These are phyloP conservation scores for Toxotes chatareus DNA, from an alignment of 2,113 vertebrate genomes.

Conservation along the genomic window DNA sequence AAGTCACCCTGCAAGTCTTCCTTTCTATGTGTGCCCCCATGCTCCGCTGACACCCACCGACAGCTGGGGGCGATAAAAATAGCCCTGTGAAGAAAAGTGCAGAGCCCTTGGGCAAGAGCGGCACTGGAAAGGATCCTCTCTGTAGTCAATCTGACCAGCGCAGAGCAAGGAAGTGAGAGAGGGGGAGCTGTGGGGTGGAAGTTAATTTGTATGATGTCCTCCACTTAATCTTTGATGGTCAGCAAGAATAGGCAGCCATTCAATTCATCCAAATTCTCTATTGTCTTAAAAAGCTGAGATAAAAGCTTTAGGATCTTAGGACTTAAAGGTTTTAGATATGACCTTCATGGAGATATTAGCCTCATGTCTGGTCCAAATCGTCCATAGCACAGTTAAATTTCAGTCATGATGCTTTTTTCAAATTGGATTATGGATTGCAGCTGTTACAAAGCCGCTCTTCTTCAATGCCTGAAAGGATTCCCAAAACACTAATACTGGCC, in stretches of 20 bases:
- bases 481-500: neutral
- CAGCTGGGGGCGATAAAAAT: constrained; percentile 84
- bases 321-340: neutral
- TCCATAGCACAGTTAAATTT: neutral
- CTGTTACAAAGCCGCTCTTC: neutral
- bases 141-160: constrained; percentile 18
- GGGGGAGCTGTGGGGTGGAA: constrained; percentile 6
- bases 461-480: neutral
- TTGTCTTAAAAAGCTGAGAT: neutral
- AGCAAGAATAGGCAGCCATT: neutral
- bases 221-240: neutral
- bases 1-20: constrained; percentile 81
- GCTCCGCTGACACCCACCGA: constrained; percentile 78
- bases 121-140: constrained; percentile 33
- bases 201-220: constrained; percentile 14
- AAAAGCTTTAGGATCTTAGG: neutral
- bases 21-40: constrained; percentile 48
- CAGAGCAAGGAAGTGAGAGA: constrained; percentile 16
- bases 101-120: constrained; percentile 53
- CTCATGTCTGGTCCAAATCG: neutral
- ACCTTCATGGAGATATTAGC: neutral
- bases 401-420: neutral
- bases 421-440: neutral
- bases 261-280: neutral
- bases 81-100: constrained; percentile 70